Base-by-base conservation (phyloP, 2,113 vertebrate species). In the Coracopsis vasa region DNA sequence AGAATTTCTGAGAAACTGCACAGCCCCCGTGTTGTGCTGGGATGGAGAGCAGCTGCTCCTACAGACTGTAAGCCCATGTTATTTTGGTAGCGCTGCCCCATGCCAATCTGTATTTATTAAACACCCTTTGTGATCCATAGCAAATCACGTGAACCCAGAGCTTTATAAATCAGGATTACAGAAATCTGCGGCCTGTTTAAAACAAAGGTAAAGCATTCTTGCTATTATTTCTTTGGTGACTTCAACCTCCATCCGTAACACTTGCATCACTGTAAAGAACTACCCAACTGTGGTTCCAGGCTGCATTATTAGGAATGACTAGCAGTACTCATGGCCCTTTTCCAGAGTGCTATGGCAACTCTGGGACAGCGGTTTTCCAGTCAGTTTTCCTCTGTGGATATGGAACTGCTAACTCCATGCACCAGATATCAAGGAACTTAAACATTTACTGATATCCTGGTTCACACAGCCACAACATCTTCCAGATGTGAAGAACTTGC, bases 261-360 rank as follows among this genome's bases (percentile, higher is more conserved):
- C 8, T 54, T 75, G 44, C 18, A 35, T 33, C 37, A 5, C 7
- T 58, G 19, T 23, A 28, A 66, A 71, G 42, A 24, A 85, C 78
- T 42, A 70, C 9, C 16, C 27, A 15, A 1, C 10, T 24, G 0
- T 3, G 3, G 66, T 66, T 27, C 41, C 45, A 62, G 47, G 14
- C 31, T 85, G 56, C 27, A n/a, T 81, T 62, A 28, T 33, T 23
- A n/a, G 61, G 53, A 64, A 50, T 12, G 8, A 45, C 85, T 74
- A 1, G 1, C 27, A 24, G 62, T 25, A 25, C 28, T 66, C 1
- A 0, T 27, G 60, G 62, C 27, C 24, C 42, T 54, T 62, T 83
- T 42, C 53, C 74, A 45, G 74, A 50, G 18, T 18, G 15, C 41
- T 62, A 9, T 42, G 79, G 58, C 45, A 92, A 39, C 25, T 8